Percentiles rank a stretch among this genome's conserved stretches.
phyloP scores from a whole-genome alignment of 1,140 invertebrate genomes.

The Sesamia nonagrioides region DNA sequence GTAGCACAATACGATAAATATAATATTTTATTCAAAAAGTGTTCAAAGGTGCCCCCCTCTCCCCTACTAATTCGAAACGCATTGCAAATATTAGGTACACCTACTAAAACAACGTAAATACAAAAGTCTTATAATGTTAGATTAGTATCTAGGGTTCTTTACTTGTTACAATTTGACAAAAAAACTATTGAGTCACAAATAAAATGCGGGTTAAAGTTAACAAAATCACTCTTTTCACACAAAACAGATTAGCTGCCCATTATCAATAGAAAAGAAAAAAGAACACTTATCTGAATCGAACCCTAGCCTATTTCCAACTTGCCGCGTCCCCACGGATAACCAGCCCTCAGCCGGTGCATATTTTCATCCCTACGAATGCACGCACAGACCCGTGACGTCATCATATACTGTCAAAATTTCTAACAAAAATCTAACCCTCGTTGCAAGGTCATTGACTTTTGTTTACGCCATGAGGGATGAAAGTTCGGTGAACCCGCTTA shows the following conservation, averaged over 20 bases:
- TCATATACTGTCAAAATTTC: slow-evolving; percentile 13
- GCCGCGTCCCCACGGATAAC: background rate
- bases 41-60: too few relatives aligned
- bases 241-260: slow-evolving; percentile 16
- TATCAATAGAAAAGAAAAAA: background rate
- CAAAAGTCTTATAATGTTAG: too few relatives aligned
- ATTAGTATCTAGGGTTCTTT: too few relatives aligned
- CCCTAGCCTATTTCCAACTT: slow-evolving; percentile 4
- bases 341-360: too few relatives aligned
- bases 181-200: background rate
- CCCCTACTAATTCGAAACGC: too few relatives aligned
- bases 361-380: background rate
- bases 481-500: slow-evolving; percentile 27
- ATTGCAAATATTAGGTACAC: too few relatives aligned
- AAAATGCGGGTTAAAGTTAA: background rate
- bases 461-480: slow-evolving; percentile 27
- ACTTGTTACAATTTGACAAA: too few relatives aligned
- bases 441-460: slow-evolving; percentile 28
- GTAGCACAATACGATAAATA: too few relatives aligned
- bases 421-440: slow-evolving; percentile 27
- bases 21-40: too few relatives aligned
- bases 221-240: too few relatives aligned
- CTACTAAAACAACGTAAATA: too few relatives aligned
- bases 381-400: too few relatives aligned
- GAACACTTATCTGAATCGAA: background rate